Conservation (phyloP, 2,797 vertebrate genomes). For the Remorina albescens region DNA sequence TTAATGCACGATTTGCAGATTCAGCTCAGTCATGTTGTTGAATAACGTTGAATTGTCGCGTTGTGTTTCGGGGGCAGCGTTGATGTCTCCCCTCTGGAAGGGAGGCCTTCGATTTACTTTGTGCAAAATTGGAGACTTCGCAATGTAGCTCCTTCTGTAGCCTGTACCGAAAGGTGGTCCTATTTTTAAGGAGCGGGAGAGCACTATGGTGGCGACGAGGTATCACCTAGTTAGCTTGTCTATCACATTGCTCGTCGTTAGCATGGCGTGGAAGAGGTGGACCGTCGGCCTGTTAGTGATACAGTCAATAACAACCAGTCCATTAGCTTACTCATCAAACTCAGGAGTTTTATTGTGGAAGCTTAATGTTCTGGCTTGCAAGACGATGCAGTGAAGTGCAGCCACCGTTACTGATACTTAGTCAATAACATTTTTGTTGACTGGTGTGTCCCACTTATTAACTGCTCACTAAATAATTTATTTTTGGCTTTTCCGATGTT, state of each 20-base stretch:
- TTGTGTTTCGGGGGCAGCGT: constrained; percentile 2
- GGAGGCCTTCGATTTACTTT: constrained; percentile 43
- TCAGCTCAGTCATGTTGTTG: neutral
- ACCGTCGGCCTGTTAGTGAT: neutral
- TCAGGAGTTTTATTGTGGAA: neutral
- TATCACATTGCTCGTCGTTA: neutral
- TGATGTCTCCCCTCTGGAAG: constrained; percentile 23
- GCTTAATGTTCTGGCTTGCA: neutral
- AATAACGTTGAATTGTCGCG: constrained; percentile 19
- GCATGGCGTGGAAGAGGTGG: neutral
- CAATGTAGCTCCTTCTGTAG: neutral
- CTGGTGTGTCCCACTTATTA: neutral
- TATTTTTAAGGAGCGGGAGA: neutral
- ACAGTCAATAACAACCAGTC: neutral
- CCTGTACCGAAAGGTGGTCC: neutral
- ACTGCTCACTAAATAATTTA: neutral
- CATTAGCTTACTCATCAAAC: neutral
- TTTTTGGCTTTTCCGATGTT: too few relatives aligned
- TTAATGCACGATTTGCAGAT: constrained; percentile 6
- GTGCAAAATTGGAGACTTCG: neutral
- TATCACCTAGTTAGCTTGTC: neutral
- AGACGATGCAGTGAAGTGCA: neutral
- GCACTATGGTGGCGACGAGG: neutral
- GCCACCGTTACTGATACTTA: too few relatives aligned
- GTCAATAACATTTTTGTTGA: too few relatives aligned